Evolutionary conservation across 1,140 invertebrate species (phyloP), one percentile per base, ranked within the genome.

Genomic region (Cryptotermes secundus): DNA sequence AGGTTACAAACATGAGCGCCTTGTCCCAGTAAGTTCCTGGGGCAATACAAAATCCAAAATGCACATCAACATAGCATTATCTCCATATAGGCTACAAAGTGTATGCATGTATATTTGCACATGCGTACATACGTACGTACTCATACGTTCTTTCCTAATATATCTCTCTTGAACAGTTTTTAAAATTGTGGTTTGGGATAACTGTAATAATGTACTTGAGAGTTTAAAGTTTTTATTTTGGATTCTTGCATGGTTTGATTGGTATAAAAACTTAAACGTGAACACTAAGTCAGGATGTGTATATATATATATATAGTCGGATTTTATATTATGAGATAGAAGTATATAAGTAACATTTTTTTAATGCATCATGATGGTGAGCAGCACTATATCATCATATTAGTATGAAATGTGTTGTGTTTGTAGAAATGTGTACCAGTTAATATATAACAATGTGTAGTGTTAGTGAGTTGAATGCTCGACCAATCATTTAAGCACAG

Each of bases 171-270:
- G 9, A n/a, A 72, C 4, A 4, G 26, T n/a, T 72, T 72, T 31
- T 45, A 31, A 26, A 82, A 82, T 82, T 26, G 31, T 82, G 81
- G 81, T 82, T 38, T 82, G 81, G 81, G 81, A 53, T 82, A n/a
- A 34, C n/a, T 82, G n/a, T 24, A 31, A 82, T 45, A 31, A 31
- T 82, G 26, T 31, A 82, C 36, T 82, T 38, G 38, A 45, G 26
- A 45, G n/a, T 38, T 45, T 31, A 82, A 53, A 34, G 45, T 14
- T 34, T 45, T 45, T 45, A n/a, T 83, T 38, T 85, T 83, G 81
- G 84, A 81, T 82, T 85, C 84, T 85, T 85, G 84, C 84, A 85
- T 85, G 84, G 84, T 85, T 85, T 85, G 84, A 85, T 85, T 38
- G 35, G 42, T 82, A 42, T 82, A 81, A 72, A 45, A 45, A 82